These are phyloP conservation scores for Tupaia tana DNA, from an alignment of 2,113 vertebrate genomes.

Conservation along the genomic window DNA sequence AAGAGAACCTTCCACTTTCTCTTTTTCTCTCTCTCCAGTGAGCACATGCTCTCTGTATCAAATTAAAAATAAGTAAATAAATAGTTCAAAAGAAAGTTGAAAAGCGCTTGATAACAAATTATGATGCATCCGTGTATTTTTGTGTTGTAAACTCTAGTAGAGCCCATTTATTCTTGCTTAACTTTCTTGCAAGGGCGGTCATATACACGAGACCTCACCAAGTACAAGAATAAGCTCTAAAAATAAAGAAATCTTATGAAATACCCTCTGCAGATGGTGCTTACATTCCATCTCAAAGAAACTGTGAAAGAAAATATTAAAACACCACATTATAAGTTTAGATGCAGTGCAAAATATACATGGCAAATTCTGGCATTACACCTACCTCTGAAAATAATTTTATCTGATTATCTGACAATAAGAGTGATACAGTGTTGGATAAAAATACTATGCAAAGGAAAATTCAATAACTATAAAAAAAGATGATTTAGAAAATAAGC, in stretches of 20 bases:
- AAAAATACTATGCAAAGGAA: neutral
- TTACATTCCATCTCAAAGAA: neutral
- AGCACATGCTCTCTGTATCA: no score
- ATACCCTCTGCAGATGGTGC: neutral
- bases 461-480: neutral
- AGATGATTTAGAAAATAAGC: conserved; percentile 47
- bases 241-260: neutral
- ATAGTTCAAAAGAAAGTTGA: no score
- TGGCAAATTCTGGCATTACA: neutral
- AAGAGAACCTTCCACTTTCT: no score
- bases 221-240: neutral
- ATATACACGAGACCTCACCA: neutral
- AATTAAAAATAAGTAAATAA: no score
- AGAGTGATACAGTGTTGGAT: neutral
- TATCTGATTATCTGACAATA: conserved; percentile 29
- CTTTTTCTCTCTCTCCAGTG: no score
- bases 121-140: neutral
- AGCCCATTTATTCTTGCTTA: conserved; percentile 5
- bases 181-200: conserved; percentile 28
- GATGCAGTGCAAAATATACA: neutral
- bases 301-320: neutral
- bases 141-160: neutral
- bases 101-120: neutral
- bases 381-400: neutral
- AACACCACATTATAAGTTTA: neutral